Percentiles rank a stretch among this genome's conserved stretches.
These are phyloP conservation scores for Cryptotermes secundus DNA, from an alignment of 1,140 invertebrate species.

Conservation along the genomic window DNA sequence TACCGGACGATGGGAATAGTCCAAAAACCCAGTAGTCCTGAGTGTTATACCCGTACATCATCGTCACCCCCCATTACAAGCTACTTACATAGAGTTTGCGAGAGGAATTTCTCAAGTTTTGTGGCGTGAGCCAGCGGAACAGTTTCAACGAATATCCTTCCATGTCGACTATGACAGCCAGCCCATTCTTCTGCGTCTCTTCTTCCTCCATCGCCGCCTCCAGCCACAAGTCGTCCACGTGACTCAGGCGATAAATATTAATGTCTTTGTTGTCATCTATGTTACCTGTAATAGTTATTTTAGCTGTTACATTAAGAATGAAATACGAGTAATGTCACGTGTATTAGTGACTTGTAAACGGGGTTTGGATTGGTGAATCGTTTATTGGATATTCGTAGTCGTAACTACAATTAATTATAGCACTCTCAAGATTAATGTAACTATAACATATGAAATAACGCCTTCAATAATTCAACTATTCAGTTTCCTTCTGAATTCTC, in stretches of 20 bases:
- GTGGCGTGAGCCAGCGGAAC: not conserved
- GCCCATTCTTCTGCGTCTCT: not conserved
- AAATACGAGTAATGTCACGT: too few relatives aligned
- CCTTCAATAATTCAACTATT: too few relatives aligned
- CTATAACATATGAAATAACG: too few relatives aligned
- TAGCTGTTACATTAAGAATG: not conserved
- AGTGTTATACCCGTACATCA: too few relatives aligned
- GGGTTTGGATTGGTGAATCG: too few relatives aligned
- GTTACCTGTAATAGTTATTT: constrained; percentile 30
- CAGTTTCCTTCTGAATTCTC: too few relatives aligned
- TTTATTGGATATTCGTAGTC: too few relatives aligned
- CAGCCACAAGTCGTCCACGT: constrained; percentile 15
- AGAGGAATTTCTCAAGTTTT: not conserved
- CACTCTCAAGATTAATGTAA: too few relatives aligned
- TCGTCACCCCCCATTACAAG: not conserved
- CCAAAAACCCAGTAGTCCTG: too few relatives aligned
- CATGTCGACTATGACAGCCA: not conserved
- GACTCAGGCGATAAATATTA: not conserved
- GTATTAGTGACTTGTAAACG: too few relatives aligned
- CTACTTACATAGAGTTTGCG: not conserved
- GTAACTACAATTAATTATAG: too few relatives aligned
- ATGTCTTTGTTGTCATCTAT: not conserved
- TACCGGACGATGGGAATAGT: too few relatives aligned
- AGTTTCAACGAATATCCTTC: not conserved
- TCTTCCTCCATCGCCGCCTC: not conserved